Percentiles rank a stretch among this genome's conserved stretches.
These are phyloP conservation scores for Grallaria varia DNA, from an alignment of 2,113 vertebrate genomes.

Conservation along the genomic window DNA sequence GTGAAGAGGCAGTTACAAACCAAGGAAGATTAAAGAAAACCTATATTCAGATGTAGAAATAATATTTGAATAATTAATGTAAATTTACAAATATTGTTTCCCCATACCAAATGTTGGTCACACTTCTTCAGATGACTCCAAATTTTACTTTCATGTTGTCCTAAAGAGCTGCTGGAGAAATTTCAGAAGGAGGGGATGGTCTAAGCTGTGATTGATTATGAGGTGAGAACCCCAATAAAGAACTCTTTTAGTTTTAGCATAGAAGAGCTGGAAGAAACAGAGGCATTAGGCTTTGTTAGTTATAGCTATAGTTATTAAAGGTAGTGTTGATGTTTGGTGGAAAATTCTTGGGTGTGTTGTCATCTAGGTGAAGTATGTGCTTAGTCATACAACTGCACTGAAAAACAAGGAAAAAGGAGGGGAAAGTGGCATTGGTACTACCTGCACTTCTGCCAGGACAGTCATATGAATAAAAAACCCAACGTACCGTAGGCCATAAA, in stretches of 20 bases:
- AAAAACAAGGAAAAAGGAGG: not conserved
- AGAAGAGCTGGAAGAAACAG: not conserved
- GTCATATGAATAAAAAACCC: not conserved
- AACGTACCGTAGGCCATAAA: conserved; percentile 88
- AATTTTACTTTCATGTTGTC: not conserved
- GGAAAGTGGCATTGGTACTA: not conserved
- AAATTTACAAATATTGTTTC: not conserved
- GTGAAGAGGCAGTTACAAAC: not conserved
- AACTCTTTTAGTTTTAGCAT: not conserved
- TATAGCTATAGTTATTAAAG: not conserved
- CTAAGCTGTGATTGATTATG: not conserved
- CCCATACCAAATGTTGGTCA: not conserved
- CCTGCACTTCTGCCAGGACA: not conserved
- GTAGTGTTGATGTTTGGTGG: not conserved
- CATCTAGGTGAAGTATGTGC: not conserved
- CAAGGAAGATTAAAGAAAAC: not conserved
- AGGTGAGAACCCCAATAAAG: not conserved
- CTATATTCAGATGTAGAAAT: not conserved
- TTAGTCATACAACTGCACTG: not conserved
- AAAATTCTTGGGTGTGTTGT: not conserved
- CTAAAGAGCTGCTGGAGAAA: not conserved
- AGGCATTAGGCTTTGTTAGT: not conserved
- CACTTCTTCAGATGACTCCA: not conserved
- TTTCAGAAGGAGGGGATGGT: not conserved
- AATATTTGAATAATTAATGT: not conserved